Base-by-base conservation (phyloP, 2,888 invertebrate species). In the Callyntrura guangdongensis region DNA sequence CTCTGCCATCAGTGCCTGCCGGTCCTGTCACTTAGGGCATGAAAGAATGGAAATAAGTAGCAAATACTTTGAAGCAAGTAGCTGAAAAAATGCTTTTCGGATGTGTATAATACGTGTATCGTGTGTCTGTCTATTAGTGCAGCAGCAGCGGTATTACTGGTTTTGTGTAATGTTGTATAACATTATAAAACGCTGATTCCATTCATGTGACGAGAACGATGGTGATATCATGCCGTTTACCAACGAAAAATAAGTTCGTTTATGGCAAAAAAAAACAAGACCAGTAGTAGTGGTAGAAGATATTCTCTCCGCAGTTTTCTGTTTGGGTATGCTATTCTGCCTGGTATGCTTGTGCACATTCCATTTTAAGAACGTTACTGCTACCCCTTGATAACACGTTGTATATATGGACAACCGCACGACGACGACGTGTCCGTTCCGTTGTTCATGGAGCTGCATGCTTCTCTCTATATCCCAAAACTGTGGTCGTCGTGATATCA, bases 161-260 rank as follows among this genome's bases (percentile, higher is more conserved):
- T 27, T 0, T 27, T 27, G 67, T 67, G 67, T 14, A 27, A 20
- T 61, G 61, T 17, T 4, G 17, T 17, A 22, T 27, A 67, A 67
- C 67, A 67, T 67, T 72, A 36, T 67, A 67, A 45, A 72, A 14
- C 17, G 25, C 36, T 36, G 17, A 45, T 20, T 72, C 17, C 72
- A 45, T 72, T 17, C 17, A 72, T 72, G 72, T 72, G 72, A 72
- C 45, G 56, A 56, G 17, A 22, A 61, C 20, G 20, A 27, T 67
- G 12, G 1, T 36, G 25, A 25, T 72, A 72, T 72, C 72, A 72
- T 36, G 45, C 72, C 36, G 45, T 45, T 2, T 36, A 45, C 45
- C 72, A 72, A 72, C 45, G 3, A 72, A 36, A 72, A 72, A 47
- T 45, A 72, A 45, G 72, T 17, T 72, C 45, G 25, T 72, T 72